Evolutionary conservation across 2,113 vertebrate species (phyloP).

Genomic region (Chaenogobius annularis): DNA sequence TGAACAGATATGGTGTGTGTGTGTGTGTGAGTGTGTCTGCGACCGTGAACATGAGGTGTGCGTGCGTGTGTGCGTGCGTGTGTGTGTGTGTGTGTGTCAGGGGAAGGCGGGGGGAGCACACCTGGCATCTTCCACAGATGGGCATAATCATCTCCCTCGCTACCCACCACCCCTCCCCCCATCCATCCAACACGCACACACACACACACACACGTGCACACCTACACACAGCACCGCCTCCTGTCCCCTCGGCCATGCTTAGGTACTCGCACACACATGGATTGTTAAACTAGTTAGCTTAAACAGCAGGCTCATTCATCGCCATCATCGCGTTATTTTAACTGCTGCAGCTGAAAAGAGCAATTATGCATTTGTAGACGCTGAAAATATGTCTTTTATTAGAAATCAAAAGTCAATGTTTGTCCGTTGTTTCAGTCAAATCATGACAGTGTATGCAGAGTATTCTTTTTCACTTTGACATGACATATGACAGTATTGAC

Average conservation of each 20-base stretch:
- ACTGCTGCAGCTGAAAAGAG: slow-evolving; percentile 42
- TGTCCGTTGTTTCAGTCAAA: slow-evolving; percentile 21
- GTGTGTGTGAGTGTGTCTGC: slow-evolving; percentile 6
- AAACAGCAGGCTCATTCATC: slow-evolving; percentile 22
- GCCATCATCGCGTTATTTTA: slow-evolving; percentile 37
- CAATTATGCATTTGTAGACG: slow-evolving; percentile 7
- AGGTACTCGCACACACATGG: slow-evolving; percentile 29
- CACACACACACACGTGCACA: slow-evolving; percentile 28
- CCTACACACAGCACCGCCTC: slow-evolving; percentile 15
- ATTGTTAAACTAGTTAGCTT: slow-evolving; percentile 26
- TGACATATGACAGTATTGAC: too few species aligned
- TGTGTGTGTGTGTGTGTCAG: slow-evolving; percentile 23
- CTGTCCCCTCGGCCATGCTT: slow-evolving; percentile 38
- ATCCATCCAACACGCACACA: slow-evolving; percentile 1
- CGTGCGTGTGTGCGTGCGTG: slow-evolving; percentile 30
- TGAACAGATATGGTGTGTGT: slow-evolving; percentile 55
- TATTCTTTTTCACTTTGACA: too few species aligned
- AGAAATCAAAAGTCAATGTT: neutral
- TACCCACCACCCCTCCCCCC: slow-evolving; percentile 31
- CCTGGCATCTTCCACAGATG: slow-evolving; percentile 79
- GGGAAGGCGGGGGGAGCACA: slow-evolving; percentile 60
- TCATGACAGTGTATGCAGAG: neutral
- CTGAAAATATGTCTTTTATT: slow-evolving; percentile 35
- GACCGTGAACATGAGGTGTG: slow-evolving; percentile 9
- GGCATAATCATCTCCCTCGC: slow-evolving; percentile 75